phyloP scores from a whole-genome alignment of 2,888 invertebrate genomes.

The Meghimatium bilineatum region DNA sequence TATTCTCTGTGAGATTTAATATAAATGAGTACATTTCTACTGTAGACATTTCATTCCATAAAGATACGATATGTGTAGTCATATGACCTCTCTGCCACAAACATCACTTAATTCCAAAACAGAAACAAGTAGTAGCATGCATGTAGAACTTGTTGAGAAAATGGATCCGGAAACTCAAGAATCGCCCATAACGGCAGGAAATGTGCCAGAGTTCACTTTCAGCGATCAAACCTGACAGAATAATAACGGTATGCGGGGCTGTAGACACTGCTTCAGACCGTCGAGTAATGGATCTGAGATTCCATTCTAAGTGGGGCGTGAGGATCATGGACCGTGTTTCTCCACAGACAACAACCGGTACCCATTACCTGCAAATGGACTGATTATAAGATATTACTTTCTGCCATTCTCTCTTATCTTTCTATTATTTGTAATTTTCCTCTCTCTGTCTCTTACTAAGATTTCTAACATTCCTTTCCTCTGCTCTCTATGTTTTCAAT shows the following conservation, averaged over 20 bases:
- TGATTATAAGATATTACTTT: constrained; percentile 30
- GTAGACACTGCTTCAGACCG: background rate
- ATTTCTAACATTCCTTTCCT: background rate
- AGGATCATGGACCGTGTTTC: constrained; percentile 2
- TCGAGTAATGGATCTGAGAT: constrained; percentile 26
- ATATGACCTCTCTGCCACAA: background rate
- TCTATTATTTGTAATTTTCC: background rate
- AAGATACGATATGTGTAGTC: background rate
- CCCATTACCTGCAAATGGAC: constrained; percentile 28
- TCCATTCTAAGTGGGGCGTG: constrained; percentile 36
- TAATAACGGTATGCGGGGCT: constrained; percentile 16
- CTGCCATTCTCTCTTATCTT: constrained; percentile 6
- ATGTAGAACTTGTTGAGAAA: background rate
- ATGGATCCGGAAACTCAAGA: background rate
- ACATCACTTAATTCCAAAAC: background rate
- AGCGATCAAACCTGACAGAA: constrained; percentile 33
- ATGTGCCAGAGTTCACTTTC: constrained; percentile 18
- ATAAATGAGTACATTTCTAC: background rate
- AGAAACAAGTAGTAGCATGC: background rate
- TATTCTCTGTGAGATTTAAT: background rate
- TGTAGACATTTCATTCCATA: background rate
- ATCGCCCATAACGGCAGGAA: background rate
- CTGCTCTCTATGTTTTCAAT: background rate
- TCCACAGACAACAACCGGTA: background rate
- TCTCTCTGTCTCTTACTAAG: background rate